Conservation (phyloP, 23 tunicate genomes). For the Halocynthia roretzi region DNA sequence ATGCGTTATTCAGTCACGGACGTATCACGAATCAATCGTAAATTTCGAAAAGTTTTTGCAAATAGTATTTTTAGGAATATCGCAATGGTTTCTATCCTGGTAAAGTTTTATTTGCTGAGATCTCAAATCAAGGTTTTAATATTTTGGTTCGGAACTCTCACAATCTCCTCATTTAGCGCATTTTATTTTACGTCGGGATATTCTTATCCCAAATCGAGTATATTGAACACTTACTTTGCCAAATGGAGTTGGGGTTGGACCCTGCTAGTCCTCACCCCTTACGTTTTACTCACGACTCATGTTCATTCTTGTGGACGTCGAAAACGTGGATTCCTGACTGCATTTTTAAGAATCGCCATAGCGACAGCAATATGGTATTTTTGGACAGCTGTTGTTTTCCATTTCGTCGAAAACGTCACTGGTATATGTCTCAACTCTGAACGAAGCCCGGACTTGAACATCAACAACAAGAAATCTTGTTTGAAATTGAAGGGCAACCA, state of each 20-base stretch:
- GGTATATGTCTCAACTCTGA: slow-evolving; percentile 36
- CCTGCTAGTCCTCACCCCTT: slow-evolving; percentile 31
- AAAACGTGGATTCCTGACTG: slow-evolving; percentile 32
- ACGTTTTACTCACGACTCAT: slow-evolving; percentile 47
- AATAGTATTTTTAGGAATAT: no score
- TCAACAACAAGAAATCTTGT: slow-evolving; percentile 33
- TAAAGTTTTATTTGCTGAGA: no score
- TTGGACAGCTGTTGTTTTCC: slow-evolving; percentile 67
- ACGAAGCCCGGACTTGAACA: slow-evolving; percentile 30
- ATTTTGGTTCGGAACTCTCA: no score
- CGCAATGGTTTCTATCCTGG: no score
- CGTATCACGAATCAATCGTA: no score
- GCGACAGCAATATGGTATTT: slow-evolving; percentile 73
- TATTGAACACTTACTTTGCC: slow-evolving; percentile 55
- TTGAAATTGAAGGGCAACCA: slow-evolving; percentile 23
- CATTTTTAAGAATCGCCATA: slow-evolving; percentile 24
- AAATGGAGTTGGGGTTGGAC: slow-evolving; percentile 88
- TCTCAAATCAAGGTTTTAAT: no score
- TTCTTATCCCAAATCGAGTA: no score
- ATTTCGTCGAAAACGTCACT: slow-evolving; percentile 45
- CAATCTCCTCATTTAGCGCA: no score
- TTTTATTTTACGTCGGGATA: no score
- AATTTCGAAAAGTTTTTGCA: no score
- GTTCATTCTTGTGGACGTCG: slow-evolving; percentile 53
- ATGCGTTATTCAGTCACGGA: no score